phyloP scores from a whole-genome alignment of 2,888 invertebrate genomes.

The Idaea biselata region DNA sequence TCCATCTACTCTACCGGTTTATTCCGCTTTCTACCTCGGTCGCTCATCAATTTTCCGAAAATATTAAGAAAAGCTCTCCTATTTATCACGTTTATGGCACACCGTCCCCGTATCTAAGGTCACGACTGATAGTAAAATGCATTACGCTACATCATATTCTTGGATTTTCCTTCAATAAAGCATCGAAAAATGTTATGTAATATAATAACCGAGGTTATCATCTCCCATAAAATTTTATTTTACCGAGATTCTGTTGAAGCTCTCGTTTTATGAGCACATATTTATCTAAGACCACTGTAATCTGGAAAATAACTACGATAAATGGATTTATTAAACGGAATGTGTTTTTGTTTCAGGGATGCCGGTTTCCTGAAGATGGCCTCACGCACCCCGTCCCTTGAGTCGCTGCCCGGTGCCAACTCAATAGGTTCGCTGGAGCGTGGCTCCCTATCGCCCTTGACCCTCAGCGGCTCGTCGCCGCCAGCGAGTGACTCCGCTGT shows the following conservation, averaged over 20 bases:
- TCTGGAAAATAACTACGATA: not conserved
- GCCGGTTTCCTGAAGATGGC: conserved; percentile 96
- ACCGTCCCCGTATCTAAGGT: conserved; percentile 51
- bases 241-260: conserved; percentile 3
- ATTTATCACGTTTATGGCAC: conserved; percentile 65
- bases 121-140: conserved; percentile 46
- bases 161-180: conserved; percentile 25
- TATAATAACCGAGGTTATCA: conserved; percentile 21
- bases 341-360: conserved; percentile 84
- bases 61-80: conserved; percentile 60
- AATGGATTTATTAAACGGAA: not conserved
- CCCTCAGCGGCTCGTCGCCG: conserved; percentile 92
- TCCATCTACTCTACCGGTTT: conserved; percentile 34
- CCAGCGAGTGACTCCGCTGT: conserved; percentile 92
- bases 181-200: conserved; percentile 22
- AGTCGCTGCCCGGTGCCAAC: conserved; percentile 94
- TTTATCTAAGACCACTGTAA: not conserved
- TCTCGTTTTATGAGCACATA: conserved; percentile 8
- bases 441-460: conserved; percentile 89
- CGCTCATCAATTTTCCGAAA: conserved; percentile 57
- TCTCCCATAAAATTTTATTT: conserved; percentile 15
- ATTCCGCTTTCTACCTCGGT: conserved; percentile 51
- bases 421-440: conserved; percentile 94
- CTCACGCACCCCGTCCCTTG: conserved; percentile 95
- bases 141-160: conserved; percentile 38